Base-by-base conservation (phyloP, 2,888 invertebrate species). In the Meliscaeva auricollis region DNA sequence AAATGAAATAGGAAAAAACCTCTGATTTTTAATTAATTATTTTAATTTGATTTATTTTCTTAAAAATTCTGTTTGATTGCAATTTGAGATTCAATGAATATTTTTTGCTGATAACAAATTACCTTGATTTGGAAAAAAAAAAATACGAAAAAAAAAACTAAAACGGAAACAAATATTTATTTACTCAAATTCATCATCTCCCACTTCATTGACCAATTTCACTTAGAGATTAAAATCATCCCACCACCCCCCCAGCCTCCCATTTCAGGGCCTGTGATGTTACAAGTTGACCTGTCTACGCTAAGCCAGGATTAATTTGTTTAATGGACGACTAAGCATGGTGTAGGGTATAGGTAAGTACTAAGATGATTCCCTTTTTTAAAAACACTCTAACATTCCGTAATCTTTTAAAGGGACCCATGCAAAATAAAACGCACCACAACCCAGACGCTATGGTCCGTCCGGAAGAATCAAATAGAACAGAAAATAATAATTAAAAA, bases 271-370 rank as follows among this genome's bases (percentile, higher is more conserved):
- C 26, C 26, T 26, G 26, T 26, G 8, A 13, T n/a, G 13, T 22
- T 58, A 11, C 35, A 26, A 46, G 32, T 66, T 79, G 72, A 75
- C 84, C 84, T 84, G 72, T 76, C 84, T 76, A 46, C 66, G 58
- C 68, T 79, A 58, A 79, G 75, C 60, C 75, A 72, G 79, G 68
- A 75, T 79, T 80, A 84, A 84, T 84, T 79, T 84, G 84, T 76
- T 70, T 84, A 84, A 84, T 84, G 79, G 84, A 79, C 79, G 84
- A 79, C 75, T 72, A 60, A 72, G 48, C 75, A n/a, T 44, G 22
- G n/a, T 44, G 38, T 64, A 17, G 41, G 5, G 22, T 13, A 32
- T 8, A 4, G 22, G 50, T 41, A 32, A 22, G 15, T 15, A 13
- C 35, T 22, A 26, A 35, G 2, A 38, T 20, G 62, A 48, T 20